Evolutionary conservation across 2,113 vertebrate genomes (phyloP).

Genomic region (Tachysurus fulvidraco): DNA sequence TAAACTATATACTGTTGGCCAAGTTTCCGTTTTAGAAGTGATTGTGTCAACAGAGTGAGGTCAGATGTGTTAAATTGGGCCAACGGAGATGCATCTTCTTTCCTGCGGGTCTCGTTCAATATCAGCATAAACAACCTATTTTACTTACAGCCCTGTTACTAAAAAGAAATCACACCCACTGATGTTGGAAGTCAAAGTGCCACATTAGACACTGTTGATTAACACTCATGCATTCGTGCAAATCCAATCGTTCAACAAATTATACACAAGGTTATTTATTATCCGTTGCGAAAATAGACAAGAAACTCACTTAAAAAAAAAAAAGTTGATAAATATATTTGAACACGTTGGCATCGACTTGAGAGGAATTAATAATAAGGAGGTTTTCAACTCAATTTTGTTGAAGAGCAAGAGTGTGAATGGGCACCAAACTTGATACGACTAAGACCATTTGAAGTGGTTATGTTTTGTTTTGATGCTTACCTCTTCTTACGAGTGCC

Average conservation of each 20-base stretch:
- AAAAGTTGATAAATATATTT: neutral
- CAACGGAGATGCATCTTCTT: neutral
- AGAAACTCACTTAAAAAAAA: neutral
- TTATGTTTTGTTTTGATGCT: neutral
- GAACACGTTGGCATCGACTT: neutral
- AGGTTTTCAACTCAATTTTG: neutral
- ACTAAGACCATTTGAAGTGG: neutral
- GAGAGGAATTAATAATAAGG: neutral
- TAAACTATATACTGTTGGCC: neutral
- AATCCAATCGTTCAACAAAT: no score
- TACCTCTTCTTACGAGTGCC: no score
- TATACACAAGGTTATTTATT: no score
- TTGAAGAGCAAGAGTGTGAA: neutral
- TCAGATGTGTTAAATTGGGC: neutral
- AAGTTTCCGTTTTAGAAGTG: neutral
- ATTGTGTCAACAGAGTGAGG: neutral
- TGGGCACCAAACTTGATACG: neutral
- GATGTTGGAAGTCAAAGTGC: neutral
- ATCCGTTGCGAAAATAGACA: neutral
- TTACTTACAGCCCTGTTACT: neutral
- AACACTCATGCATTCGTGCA: no score
- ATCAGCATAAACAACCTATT: neutral
- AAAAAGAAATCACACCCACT: neutral
- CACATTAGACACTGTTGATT: no score
- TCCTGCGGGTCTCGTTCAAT: neutral